These are phyloP conservation scores for Camponotus floridanus DNA, from an alignment of 1,140 invertebrate genomes.

Conservation along the genomic window DNA sequence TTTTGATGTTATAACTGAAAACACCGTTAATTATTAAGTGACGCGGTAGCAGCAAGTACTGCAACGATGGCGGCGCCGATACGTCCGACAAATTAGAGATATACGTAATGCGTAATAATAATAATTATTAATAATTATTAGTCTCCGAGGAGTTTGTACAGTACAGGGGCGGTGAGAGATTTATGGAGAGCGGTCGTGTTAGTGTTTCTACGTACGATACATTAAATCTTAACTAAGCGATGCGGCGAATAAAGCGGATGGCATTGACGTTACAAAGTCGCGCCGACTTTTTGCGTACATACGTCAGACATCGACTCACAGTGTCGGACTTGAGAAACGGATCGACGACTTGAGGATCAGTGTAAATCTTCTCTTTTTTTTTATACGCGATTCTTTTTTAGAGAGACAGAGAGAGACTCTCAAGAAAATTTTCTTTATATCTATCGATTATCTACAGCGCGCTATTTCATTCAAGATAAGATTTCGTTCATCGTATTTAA, in stretches of 20 bases:
- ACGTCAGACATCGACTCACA: slow-evolving; percentile 24
- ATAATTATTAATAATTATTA: slow-evolving; percentile 70
- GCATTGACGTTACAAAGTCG: slow-evolving; percentile 29
- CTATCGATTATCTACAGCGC: neutral
- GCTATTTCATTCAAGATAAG: neutral
- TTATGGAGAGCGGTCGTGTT: slow-evolving; percentile 69
- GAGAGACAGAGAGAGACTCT: neutral
- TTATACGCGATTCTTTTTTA: slow-evolving; percentile 4
- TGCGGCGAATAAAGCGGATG: slow-evolving; percentile 31
- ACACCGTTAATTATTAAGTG: slow-evolving; percentile 65
- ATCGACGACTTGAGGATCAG: slow-evolving; percentile 10
- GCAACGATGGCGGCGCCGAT: slow-evolving; percentile 82
- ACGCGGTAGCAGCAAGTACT: slow-evolving; percentile 69
- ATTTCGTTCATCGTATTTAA: slow-evolving; percentile 2
- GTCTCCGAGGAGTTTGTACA: slow-evolving; percentile 67
- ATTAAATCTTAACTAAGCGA: slow-evolving; percentile 72
- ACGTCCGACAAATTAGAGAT: slow-evolving; percentile 84
- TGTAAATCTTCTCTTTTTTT: neutral
- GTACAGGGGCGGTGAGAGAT: slow-evolving; percentile 63
- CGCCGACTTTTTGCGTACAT: slow-evolving; percentile 18
- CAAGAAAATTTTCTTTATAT: neutral
- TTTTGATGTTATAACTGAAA: slow-evolving; percentile 59
- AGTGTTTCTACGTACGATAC: slow-evolving; percentile 71
- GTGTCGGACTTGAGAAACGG: slow-evolving; percentile 43
- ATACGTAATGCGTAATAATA: slow-evolving; percentile 81